Conservation (phyloP, 2,888 invertebrate genomes). For the Volucella inflata region DNA sequence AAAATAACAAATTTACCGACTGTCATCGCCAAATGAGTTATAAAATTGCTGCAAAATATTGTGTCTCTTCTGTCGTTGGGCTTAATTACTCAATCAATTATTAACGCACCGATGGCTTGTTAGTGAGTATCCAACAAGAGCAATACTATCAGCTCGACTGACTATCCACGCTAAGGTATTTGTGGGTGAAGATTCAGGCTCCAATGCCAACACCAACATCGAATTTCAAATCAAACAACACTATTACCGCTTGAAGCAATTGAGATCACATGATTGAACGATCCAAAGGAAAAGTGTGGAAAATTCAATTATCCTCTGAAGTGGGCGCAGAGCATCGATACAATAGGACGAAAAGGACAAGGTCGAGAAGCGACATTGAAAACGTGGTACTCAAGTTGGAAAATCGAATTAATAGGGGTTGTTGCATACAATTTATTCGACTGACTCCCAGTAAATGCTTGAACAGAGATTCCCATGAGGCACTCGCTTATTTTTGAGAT, state of each 20-base stretch:
- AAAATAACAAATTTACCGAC: constrained; percentile 63
- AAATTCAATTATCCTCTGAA: constrained; percentile 68
- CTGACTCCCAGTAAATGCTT: constrained; percentile 16
- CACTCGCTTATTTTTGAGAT: too few species aligned
- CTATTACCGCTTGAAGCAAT: constrained; percentile 58
- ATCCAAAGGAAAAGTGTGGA: constrained; percentile 53
- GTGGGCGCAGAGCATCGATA: constrained; percentile 51
- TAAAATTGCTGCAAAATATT: constrained; percentile 65
- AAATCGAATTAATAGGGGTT: constrained; percentile 65
- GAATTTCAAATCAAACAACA: constrained; percentile 69
- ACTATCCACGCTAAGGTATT: constrained; percentile 13
- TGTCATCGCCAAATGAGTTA: constrained; percentile 64
- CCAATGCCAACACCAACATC: constrained; percentile 39
- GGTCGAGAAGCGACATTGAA: constrained; percentile 18
- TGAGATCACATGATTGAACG: constrained; percentile 68
- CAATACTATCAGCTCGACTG: neutral
- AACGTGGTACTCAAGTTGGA: constrained; percentile 45
- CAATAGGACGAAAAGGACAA: constrained; percentile 1
- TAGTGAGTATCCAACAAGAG: neutral
- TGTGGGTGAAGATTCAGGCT: constrained; percentile 19
- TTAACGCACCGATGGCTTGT: constrained; percentile 42
- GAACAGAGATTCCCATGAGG: too few species aligned
- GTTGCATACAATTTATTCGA: constrained; percentile 59
- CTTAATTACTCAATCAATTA: constrained; percentile 68
- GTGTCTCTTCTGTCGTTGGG: constrained; percentile 32